Base-by-base conservation (phyloP, 2,113 vertebrate species). In the Corythaeola cristata region DNA sequence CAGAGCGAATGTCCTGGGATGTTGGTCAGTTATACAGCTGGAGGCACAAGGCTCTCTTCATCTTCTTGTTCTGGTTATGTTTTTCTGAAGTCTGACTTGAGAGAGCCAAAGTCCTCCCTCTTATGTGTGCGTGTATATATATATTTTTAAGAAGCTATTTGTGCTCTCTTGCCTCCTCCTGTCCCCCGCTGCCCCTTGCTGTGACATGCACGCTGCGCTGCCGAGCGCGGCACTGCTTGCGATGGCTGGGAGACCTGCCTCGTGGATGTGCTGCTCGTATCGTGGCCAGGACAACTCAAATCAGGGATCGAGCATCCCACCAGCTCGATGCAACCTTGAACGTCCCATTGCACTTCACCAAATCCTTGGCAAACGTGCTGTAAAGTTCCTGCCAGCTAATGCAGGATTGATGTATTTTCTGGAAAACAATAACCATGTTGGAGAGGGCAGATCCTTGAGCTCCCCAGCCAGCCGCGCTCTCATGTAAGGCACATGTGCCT, bases 281-380 rank as follows among this genome's bases (percentile, higher is more conserved):
- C 0, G 0, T n/a, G 50, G 39, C 56, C 15, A 17, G 22, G 32
- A 39, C 15, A 45, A 14, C 32, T 11, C 47, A 15, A 64, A 35
- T 60, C 23, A 52, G 27, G 8, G 21, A 27, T 18, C 44, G 59
- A 66, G 33, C 18, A 47, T 74, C 59, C 69, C 60, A 39, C 28
- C 50, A 56, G 45, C 74, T 71, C 23, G 39, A 1, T 10, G 30
- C 0, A 2, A 58, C 30, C 35, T 63, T 14, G 30, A 68, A 27
- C 1, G 5, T 68, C 14, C 15, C 11, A 2, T 1, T 45, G n/a
- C 18, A 19, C 12, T 68, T 22, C 37, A 49, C 35, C 64, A 68
- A 92, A 49, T 49, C 44, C 49, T 58, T 21, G 63, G 18, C n/a
- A n/a, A 72, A 53, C 0, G 0, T 16, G 1, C 2, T 6, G 44